Percentiles rank a stretch among this genome's conserved stretches.
Evolutionary conservation across 2,888 invertebrate species (phyloP).

Genomic region (Gortyna flavago): DNA sequence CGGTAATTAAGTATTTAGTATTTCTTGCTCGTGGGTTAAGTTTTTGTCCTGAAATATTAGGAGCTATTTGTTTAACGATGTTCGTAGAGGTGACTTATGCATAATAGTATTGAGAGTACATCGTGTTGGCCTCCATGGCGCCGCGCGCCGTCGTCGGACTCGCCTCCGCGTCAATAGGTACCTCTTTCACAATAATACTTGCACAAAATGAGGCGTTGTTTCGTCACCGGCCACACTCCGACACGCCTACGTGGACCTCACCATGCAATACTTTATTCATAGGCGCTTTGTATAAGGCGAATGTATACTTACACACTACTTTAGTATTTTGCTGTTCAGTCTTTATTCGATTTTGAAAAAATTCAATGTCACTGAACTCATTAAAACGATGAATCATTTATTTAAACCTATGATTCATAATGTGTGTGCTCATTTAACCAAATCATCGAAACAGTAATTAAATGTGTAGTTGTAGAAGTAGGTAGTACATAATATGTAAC

Average conservation of each 20-base stretch:
- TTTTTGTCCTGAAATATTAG: constrained; percentile 50
- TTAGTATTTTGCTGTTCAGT: constrained; percentile 17
- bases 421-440: constrained; percentile 17
- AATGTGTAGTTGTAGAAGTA: constrained; percentile 37
- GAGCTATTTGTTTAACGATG: constrained; percentile 44
- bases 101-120: constrained; percentile 65
- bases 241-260: constrained; percentile 84
- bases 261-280: constrained; percentile 74
- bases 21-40: constrained; percentile 37
- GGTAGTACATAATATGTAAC: constrained; percentile 38
- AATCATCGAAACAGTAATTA: constrained; percentile 30
- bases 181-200: constrained; percentile 87
- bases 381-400: constrained; percentile 59
- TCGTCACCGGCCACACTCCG: constrained; percentile 83
- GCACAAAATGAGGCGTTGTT: constrained; percentile 85
- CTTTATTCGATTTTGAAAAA: constrained; percentile 42
- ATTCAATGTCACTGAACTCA: constrained; percentile 64
- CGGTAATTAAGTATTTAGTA: constrained; percentile 47
- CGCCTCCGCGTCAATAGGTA: constrained; percentile 81
- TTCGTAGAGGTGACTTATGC: constrained; percentile 60
- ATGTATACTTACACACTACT: constrained; percentile 34
- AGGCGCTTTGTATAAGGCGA: constrained; percentile 54
- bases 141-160: constrained; percentile 74
- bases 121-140: constrained; percentile 76
- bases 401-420: constrained; percentile 44